Conservation (phyloP, 2,797 vertebrate genomes). For the Peromyscus eremicus region DNA sequence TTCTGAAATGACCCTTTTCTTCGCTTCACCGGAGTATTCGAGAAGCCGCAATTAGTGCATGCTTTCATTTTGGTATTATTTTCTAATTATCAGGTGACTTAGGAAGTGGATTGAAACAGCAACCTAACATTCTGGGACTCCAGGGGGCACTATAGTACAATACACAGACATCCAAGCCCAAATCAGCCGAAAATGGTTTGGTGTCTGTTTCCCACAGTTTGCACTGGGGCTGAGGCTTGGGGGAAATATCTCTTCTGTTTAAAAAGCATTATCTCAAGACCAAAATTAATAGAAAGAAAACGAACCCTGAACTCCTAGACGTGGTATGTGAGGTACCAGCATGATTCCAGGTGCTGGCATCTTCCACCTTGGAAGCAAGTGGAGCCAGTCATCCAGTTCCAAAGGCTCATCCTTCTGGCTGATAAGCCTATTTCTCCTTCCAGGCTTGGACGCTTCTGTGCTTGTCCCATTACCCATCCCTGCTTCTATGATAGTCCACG, state of each 20-base stretch:
- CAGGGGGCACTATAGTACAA: constrained; percentile 71
- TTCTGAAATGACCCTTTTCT: neutral
- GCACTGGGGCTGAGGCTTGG: rapidly evolving
- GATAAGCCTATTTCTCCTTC: neutral
- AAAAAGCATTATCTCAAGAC: neutral
- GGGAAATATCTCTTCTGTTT: neutral
- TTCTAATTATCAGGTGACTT: neutral
- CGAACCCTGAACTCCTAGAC: neutral
- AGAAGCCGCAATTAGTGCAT: neutral
- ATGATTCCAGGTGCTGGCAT: neutral
- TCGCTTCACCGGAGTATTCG: neutral
- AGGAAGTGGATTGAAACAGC: neutral
- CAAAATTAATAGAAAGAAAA: neutral
- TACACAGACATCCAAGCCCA: neutral
- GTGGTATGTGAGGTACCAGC: neutral
- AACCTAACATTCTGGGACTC: constrained; percentile 26
- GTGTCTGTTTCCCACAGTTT: neutral
- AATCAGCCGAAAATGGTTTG: neutral
- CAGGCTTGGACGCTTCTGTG: neutral
- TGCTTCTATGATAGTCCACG: neutral
- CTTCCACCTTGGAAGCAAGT: neutral
- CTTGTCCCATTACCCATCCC: neutral
- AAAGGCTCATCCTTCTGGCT: neutral
- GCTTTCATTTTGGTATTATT: neutral
- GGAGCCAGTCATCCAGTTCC: neutral